These are phyloP conservation scores for Bettongia penicillata DNA, from an alignment of 2,113 vertebrate genomes.

Conservation along the genomic window DNA sequence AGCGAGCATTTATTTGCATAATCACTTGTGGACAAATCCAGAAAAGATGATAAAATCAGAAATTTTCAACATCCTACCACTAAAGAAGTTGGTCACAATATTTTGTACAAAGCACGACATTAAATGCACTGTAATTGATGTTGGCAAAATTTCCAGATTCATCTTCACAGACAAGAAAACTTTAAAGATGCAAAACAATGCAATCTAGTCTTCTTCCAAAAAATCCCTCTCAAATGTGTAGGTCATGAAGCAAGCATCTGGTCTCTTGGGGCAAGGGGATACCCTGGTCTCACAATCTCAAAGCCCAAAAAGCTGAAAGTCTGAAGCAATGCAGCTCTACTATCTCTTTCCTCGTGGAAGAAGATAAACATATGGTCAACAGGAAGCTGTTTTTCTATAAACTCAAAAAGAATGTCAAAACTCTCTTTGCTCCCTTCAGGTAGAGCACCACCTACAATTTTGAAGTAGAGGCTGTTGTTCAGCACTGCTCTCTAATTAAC, in stretches of 20 bases:
- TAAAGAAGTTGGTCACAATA: slow-evolving; percentile 71
- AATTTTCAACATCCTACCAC: slow-evolving; percentile 79
- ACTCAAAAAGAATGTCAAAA: slow-evolving; percentile 95
- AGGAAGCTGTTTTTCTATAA: slow-evolving; percentile 95
- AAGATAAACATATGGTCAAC: slow-evolving; percentile 95
- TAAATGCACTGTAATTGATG: slow-evolving; percentile 70
- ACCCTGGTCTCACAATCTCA: slow-evolving; percentile 99
- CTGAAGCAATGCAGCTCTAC: slow-evolving; percentile 95
- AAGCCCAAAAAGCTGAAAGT: slow-evolving; percentile 99
- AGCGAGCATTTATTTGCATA: slow-evolving; percentile 90
- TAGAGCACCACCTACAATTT: too few relatives aligned
- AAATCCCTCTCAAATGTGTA: slow-evolving; percentile 97
- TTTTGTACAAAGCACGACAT: slow-evolving; percentile 67
- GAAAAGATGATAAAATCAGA: slow-evolving; percentile 73
- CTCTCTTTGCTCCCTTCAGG: slow-evolving; percentile 74
- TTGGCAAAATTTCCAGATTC: slow-evolving; percentile 80
- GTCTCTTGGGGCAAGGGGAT: slow-evolving; percentile 97
- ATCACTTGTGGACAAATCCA: slow-evolving; percentile 85
- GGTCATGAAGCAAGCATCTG: slow-evolving; percentile 99
- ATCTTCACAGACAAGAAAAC: slow-evolving; percentile 80
- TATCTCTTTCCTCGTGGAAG: slow-evolving; percentile 97
- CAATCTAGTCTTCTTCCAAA: slow-evolving; percentile 90
- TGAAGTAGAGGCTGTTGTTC: too few relatives aligned
- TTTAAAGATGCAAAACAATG: slow-evolving; percentile 79
- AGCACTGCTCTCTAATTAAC: too few relatives aligned